Evolutionary conservation across 2,888 invertebrate species (phyloP).

Genomic region (Unio pictorum): DNA sequence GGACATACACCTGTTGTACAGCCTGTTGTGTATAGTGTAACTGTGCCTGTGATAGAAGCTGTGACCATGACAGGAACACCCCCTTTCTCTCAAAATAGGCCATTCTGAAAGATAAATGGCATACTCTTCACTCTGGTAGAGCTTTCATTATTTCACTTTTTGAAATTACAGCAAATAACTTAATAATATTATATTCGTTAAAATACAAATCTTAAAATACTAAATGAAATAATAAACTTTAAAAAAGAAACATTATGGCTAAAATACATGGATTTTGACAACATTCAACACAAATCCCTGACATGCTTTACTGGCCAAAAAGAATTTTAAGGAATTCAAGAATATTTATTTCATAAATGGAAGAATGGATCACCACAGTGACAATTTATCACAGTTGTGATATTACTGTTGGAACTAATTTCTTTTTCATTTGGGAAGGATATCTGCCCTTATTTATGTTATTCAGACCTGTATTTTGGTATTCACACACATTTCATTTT

Average conservation of each 20-base stretch:
- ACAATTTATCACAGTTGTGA: too few relatives aligned
- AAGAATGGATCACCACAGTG: too few relatives aligned
- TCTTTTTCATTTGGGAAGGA: too few relatives aligned
- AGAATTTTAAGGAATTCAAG: too few relatives aligned
- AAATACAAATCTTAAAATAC: neutral
- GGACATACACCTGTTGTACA: conserved; percentile 85
- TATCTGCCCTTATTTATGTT: too few relatives aligned
- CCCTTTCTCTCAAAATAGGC: conserved; percentile 79
- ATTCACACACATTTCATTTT: too few relatives aligned
- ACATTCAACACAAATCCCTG: too few relatives aligned
- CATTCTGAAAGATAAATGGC: conserved; percentile 75
- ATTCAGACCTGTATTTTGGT: too few relatives aligned
- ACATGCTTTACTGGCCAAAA: too few relatives aligned
- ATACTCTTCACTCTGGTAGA: neutral
- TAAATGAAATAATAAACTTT: neutral
- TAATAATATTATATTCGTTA: neutral
- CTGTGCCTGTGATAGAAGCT: conserved; percentile 76
- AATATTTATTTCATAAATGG: too few relatives aligned
- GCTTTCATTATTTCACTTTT: too few relatives aligned
- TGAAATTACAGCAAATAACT: neutral
- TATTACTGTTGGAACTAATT: too few relatives aligned
- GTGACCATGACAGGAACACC: conserved; percentile 74
- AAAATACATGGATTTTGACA: neutral
- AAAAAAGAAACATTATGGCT: neutral
- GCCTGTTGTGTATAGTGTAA: conserved; percentile 82